A percentile compares a stretch with the other conserved stretches of the same genome.
Conservation (phyloP, 1,140 invertebrate species). For the Brachionus plicatilis region DNA sequence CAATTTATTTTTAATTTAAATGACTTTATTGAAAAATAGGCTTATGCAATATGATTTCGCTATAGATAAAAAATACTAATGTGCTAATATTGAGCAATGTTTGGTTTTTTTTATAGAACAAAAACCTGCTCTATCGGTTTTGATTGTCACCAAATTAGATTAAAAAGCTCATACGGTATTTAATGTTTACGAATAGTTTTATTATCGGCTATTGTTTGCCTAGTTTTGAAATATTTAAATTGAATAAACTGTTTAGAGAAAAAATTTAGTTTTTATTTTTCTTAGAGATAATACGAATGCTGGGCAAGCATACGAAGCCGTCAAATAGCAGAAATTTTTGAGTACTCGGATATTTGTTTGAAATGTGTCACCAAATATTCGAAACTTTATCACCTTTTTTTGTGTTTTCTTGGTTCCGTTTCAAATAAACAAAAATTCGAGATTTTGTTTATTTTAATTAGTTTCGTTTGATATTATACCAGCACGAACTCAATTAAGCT, state of each 20-base stretch:
- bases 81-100: background rate
- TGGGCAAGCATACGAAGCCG: background rate
- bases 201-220: background rate
- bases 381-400: constrained; percentile 7
- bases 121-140: background rate
- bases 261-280: constrained; percentile 1
- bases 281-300: background rate
- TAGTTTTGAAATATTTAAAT: constrained; percentile 14
- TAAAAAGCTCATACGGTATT: background rate
- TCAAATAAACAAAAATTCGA: background rate
- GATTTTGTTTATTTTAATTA: constrained; percentile 1
- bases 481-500: constrained; percentile 22
- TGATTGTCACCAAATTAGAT: background rate
- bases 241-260: constrained; percentile 5
- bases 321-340: constrained; percentile 8
- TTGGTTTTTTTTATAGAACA: background rate
- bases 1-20: background rate
- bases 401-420: background rate
- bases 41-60: background rate
- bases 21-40: background rate
- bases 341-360: background rate
- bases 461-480: constrained; percentile 28
- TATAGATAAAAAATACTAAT: background rate
- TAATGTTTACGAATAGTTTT: constrained; percentile 15
- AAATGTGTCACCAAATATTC: constrained; percentile 18